Evolutionary conservation across 2,888 invertebrate genomes (phyloP).

Genomic region (Homarus gammarus): DNA sequence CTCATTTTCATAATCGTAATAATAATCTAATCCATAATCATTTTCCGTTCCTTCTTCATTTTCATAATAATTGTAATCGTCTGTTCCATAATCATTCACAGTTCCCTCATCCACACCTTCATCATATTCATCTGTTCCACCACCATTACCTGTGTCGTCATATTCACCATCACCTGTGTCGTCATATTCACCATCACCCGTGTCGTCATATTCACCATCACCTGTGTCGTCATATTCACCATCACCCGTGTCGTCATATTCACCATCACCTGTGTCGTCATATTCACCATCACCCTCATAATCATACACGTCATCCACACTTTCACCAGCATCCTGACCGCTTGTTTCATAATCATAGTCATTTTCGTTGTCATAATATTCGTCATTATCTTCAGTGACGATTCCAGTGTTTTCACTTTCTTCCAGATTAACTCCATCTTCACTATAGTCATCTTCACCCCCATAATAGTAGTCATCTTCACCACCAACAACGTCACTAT

Average conservation of each 20-base stretch:
- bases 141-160: background rate
- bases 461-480: background rate
- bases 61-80: too few relatives aligned
- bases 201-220: background rate
- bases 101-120: too few relatives aligned
- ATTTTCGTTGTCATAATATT: background rate
- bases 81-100: too few relatives aligned
- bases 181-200: background rate
- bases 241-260: too few relatives aligned
- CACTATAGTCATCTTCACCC: background rate
- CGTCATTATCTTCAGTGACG: background rate
- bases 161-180: background rate
- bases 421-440: background rate
- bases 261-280: background rate
- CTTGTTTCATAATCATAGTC: background rate
- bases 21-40: slow-evolving; percentile 1
- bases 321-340: background rate
- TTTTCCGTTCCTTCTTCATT: background rate
- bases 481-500: slow-evolving; percentile 1
- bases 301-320: background rate
- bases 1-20: background rate
- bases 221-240: background rate
- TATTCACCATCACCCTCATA: background rate
- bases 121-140: slow-evolving; percentile 13
- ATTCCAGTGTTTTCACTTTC: background rate